Conservation (phyloP, 1,140 invertebrate genomes). For the Pachyrhynchus sulphureomaculatus region DNA sequence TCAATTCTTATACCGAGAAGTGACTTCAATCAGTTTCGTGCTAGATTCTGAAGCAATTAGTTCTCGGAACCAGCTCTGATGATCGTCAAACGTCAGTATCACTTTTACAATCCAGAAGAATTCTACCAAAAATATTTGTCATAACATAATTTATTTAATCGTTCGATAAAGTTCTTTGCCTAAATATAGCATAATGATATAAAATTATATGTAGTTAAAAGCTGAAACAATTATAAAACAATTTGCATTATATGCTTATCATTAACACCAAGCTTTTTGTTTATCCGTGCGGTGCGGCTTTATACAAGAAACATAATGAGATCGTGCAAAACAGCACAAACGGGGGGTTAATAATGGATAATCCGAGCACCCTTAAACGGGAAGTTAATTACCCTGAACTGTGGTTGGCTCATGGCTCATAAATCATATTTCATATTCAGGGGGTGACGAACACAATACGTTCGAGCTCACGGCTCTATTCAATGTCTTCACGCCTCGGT, state of each 20-base stretch:
- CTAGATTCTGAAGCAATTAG: no score
- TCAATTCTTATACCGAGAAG: no score
- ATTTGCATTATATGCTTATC: conserved; percentile 30
- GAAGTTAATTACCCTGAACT: conserved; percentile 45
- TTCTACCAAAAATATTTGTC: no score
- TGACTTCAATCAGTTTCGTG: no score
- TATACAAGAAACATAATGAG: conserved; percentile 15
- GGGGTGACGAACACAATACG: not conserved
- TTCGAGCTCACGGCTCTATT: not conserved
- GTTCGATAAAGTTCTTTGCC: no score
- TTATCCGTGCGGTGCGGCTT: conserved; percentile 10
- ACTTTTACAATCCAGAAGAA: no score
- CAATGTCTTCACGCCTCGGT: conserved; percentile 20
- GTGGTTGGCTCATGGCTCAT: conserved; percentile 42
- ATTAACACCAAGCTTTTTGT: conserved; percentile 27
- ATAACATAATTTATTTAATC: no score
- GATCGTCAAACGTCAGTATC: no score
- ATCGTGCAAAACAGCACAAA: conserved; percentile 8
- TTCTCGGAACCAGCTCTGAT: no score
- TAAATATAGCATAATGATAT: no score
- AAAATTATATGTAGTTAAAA: conserved; percentile 6
- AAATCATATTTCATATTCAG: not conserved
- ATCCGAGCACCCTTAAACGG: conserved; percentile 38
- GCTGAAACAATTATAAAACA: conserved; percentile 27
- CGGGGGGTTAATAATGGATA: conserved; percentile 41